A percentile compares a stretch with the other conserved stretches of the same genome.
These are phyloP conservation scores for Brachyhypopomus occidentalis DNA, from an alignment of 2,113 vertebrate genomes.

Conservation along the genomic window DNA sequence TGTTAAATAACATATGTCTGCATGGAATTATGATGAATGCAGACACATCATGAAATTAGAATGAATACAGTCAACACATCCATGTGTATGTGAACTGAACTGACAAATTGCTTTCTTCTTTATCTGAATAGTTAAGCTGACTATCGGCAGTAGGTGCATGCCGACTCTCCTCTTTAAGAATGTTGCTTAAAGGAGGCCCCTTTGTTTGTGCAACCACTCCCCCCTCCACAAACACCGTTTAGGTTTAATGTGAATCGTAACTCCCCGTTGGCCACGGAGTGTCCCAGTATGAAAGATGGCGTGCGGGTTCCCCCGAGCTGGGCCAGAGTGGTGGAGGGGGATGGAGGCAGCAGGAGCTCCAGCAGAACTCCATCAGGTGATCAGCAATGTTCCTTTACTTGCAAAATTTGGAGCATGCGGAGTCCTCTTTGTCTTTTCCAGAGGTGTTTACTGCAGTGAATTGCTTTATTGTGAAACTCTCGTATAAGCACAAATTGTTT, in stretches of 20 bases:
- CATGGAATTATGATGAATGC: too few relatives aligned
- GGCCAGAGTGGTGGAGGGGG: constrained; percentile 85
- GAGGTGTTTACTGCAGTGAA: neutral
- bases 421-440: neutral
- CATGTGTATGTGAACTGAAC: neutral
- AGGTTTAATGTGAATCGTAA: constrained; percentile 89
- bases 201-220: too few relatives aligned
- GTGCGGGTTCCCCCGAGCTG: constrained; percentile 84
- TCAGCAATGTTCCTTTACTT: neutral
- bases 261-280: constrained; percentile 88
- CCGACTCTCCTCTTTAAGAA: neutral
- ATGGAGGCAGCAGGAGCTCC: constrained; percentile 40
- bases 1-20: too few relatives aligned
- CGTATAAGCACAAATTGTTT: too few relatives aligned
- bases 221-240: constrained; percentile 20
- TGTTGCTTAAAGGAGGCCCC: neutral
- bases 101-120: neutral
- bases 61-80: neutral
- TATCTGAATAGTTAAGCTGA: neutral
- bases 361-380: constrained; percentile 47
- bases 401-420: neutral
- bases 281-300: constrained; percentile 83
- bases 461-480: constrained; percentile 32
- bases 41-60: neutral
- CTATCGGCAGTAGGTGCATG: neutral